phyloP scores from a whole-genome alignment of 2,113 vertebrate species.

The Hippocampus guttulatus region DNA sequence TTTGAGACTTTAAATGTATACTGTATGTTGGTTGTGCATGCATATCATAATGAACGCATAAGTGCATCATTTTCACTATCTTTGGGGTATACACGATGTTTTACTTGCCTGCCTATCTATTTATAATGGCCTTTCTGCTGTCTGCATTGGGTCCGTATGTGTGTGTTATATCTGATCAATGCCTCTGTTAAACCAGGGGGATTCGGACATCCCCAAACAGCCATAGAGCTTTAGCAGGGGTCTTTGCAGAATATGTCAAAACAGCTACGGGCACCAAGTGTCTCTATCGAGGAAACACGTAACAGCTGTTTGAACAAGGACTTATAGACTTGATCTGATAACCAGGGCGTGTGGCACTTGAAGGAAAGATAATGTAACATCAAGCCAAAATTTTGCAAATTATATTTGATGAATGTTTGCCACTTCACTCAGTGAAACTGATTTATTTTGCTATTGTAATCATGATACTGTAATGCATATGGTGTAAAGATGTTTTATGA shows the following conservation, averaged over 20 bases:
- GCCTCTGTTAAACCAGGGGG: conserved; percentile 27
- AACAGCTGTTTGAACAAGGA: conserved; percentile 53
- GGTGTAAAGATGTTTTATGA: too few species aligned
- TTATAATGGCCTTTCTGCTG: neutral
- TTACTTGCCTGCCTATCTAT: conserved; percentile 2
- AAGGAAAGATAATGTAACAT: conserved; percentile 12
- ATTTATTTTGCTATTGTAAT: neutral
- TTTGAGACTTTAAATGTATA: conserved; percentile 6
- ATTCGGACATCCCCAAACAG: conserved; percentile 34
- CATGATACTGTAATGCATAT: neutral
- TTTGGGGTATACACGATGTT: neutral
- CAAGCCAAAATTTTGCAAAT: conserved; percentile 4
- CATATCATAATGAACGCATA: neutral
- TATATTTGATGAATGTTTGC: conserved; percentile 9
- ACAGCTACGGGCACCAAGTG: conserved; percentile 60
- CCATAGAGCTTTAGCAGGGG: conserved; percentile 47
- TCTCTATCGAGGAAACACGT: conserved; percentile 62
- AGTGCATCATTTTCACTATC: neutral
- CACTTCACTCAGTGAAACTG: conserved; percentile 3
- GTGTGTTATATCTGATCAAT: conserved; percentile 53
- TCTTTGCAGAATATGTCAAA: conserved; percentile 60
- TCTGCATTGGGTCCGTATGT: conserved; percentile 13
- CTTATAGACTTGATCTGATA: conserved; percentile 59
- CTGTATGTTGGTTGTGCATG: neutral
- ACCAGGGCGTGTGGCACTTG: conserved; percentile 41